Evolutionary conservation across 2,113 vertebrate genomes (phyloP), one percentile per base, ranked within the genome.

Genomic region (Sclerurus mexicanus): DNA sequence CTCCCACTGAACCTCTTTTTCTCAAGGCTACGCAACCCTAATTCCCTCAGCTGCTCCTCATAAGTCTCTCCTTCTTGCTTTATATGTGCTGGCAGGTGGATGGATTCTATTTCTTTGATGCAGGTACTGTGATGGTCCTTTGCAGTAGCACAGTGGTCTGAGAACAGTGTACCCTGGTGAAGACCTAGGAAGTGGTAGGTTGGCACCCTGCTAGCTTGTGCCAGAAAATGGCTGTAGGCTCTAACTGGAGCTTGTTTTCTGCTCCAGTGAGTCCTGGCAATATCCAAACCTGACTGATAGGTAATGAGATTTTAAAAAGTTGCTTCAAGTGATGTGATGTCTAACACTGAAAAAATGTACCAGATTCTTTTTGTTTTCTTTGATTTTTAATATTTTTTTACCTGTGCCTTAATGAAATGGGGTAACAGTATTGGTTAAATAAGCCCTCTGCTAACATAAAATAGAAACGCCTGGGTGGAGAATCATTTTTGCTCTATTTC

Each of bases 191-290:
- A 2, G 15, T 37, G 30, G 13, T 25, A 39, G 17, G 5, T 44
- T 82, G 13, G 44, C 4, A 55, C n/a, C 2, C 9, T 1, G 1
- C 5, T 27, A 40, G 7, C 30, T 79, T 24, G 5, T 59, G 15
- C 17, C 21, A 69, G 53, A 39, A 91, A 31, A 37, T 20, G 19
- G 58, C 20, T 24, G 2, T 3, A 15, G 33, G 16, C 24, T 55
- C 30, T 68, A 17, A 21, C 3, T 44, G 42, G 11, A 18, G 6
- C 20, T 83, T 46, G 27, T 73, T 84, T 75, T 30, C 39, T 80
- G 25, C 21, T 31, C 4, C 10, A 39, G 14, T 3, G 12, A 35
- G 18, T 64, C 58, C 47, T 59, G 35, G 18, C 9, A 33, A 10
- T 73, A 89, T 93, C 62, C 30, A 52, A 56, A 60, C n/a, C 33